phyloP scores from a whole-genome alignment of 2,113 vertebrate genomes.

The Toxotes chatareus region DNA sequence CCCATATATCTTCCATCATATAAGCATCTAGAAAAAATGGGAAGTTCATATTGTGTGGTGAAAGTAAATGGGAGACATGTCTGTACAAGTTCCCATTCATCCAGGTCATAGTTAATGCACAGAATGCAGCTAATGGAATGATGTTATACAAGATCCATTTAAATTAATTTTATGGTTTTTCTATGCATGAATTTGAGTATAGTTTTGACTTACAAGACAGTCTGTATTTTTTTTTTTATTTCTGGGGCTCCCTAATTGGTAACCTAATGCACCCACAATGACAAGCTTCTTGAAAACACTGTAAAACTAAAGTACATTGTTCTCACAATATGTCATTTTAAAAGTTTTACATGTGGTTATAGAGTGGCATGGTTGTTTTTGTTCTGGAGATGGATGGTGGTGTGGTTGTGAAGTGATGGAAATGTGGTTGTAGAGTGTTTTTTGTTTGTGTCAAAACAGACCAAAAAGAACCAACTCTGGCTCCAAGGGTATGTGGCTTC shows the following conservation, averaged over 20 bases:
- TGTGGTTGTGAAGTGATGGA: slow-evolving; percentile 25
- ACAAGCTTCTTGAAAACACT: slow-evolving; percentile 4
- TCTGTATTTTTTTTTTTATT: neutral
- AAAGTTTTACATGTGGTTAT: slow-evolving; percentile 31
- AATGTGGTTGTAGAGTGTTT: slow-evolving; percentile 20
- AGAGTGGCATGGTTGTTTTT: slow-evolving; percentile 11
- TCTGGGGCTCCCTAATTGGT: too few relatives aligned
- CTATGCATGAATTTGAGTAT: neutral
- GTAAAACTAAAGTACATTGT: neutral
- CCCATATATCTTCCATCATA: too few relatives aligned
- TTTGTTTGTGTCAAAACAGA: slow-evolving; percentile 4
- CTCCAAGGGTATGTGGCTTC: neutral
- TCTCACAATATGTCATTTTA: neutral
- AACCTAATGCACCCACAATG: neutral
- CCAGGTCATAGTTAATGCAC: too few relatives aligned
- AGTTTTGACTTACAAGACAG: neutral
- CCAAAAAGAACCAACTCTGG: neutral
- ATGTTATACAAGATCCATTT: neutral
- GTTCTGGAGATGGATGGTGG: neutral
- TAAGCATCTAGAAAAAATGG: neutral
- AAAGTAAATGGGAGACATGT: neutral
- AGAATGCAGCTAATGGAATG: neutral
- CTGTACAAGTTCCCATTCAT: too few relatives aligned
- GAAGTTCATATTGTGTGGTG: neutral
- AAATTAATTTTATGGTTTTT: neutral